Base-by-base conservation (phyloP, 2,113 vertebrate species). In the Lampris megalopsis region DNA sequence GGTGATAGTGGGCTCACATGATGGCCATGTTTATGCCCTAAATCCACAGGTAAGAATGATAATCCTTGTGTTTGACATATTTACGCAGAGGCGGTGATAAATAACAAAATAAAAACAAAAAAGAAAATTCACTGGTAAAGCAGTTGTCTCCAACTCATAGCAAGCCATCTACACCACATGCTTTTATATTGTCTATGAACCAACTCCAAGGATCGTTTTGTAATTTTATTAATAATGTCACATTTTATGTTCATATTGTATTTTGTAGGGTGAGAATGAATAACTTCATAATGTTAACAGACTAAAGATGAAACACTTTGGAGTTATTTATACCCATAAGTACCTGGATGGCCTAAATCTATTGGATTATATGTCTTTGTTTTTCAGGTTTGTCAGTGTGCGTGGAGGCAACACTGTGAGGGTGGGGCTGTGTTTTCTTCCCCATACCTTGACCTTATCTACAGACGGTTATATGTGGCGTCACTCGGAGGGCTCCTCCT, bases 341-440 rank as follows among this genome's bases (percentile, higher is more conserved):
- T 45, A 45, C 7, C 43, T 45, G 43, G 43, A 45, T 45, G 43
- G 43, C n/a, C 52, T 5, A 10, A n/a, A 54, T 54, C 5, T n/a
- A 54, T 54, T 1, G 5, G 52, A 38, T n/a, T 83, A 41, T 57
- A 66, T 71, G 73, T 90, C 9, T 85, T 5, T 59, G 86, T 49
- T 7, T 80, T 87, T 63, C 80, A 99, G 97, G 59, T 71, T n/a
- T 93, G 90, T 58, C 66, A 38, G 9, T 97, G 96, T 88, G 36
- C 93, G 10, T 99, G 98, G 98, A 96, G 93, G 89, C 85, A 87
- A 61, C 86, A 93, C 38, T 96, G 96, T 0, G 93, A 92, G 45
- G 94, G 94, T 4, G 96, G 97, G 71, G 93, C 95, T 1, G 93
- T 99, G 67, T 99, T 98, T 90, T 97, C 97, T 10, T 98, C 98